Base-by-base conservation (phyloP, 2,888 invertebrate genomes). In the Drosophila formosana region DNA sequence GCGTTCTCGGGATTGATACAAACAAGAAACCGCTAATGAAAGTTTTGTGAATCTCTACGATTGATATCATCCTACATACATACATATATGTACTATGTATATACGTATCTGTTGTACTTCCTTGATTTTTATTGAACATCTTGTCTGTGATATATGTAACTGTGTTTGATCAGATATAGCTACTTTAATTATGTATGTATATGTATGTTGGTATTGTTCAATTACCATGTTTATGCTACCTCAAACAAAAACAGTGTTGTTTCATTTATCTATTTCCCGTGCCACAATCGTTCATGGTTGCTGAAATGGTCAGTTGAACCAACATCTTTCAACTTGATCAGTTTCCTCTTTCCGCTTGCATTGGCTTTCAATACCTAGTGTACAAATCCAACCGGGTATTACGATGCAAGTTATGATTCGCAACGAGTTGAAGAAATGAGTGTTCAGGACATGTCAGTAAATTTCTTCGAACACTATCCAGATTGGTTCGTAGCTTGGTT, bases 331-430 rank as follows among this genome's bases (percentile, higher is more conserved):
- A 23, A 30, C 46, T 39, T 53, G 55, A 55, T 55, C 55, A 55
- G 37, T 30, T 62, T 62, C 62, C 62, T 46, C 23, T 55, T 62
- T 55, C 55, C 39, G 62, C 45, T 45, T 32, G 25, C 11, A 9
- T 11, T 37, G 37, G 37, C 37, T 37, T 4, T 2, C 4, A 4
- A 11, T n/a, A 37, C 37, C 37, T n/a, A n/a, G n/a, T 5, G 0
- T 37, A 4, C 37, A 11, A 4, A 4, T 32, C 37, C 11, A 11
- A 5, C 2, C n/a, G 37, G 37, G 37, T 37, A 37, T 8, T 32
- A 32, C 3, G 32, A 32, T 18, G 1, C 18, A 18, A 18, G 1
- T 18, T 18, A 1, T 18, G 18, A 18, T 18, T 18, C 18, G 18
- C 18, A 18, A 18, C 2, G 18, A 18, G 18, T 18, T 32, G 9